Base-by-base conservation (phyloP, 1,140 invertebrate species). In the Bursaphelenchus mucronatus region DNA sequence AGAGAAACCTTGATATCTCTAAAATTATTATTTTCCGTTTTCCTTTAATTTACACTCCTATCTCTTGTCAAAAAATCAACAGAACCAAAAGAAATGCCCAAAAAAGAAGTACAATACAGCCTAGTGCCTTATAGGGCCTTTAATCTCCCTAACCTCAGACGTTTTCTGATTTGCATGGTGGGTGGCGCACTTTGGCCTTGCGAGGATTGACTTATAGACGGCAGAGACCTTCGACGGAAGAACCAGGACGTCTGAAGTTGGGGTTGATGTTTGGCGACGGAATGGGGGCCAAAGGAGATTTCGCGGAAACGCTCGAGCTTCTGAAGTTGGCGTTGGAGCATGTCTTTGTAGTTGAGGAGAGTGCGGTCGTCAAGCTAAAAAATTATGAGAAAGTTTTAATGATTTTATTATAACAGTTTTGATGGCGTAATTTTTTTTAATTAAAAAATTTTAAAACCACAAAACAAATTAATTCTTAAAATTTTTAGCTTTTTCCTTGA, bases 201-300 rank as follows among this genome's bases (percentile, higher is more conserved):
- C 7, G 30, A 30, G 30, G 30, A 30, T 30, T 30, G 30, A 30
- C 30, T 49, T n/a, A 49, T 49, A 59, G 57, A 64, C 53, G 76
- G 76, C 56, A 76, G 64, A 19, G 79, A 78, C 79, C 76, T 79
- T 64, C 76, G 63, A 13, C 76, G 66, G 76, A 78, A 78, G 65
- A 78, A 78, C 76, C 76, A 78, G 4, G 71, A 76, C 17, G 50
- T 54, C 45, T 75, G 75, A 15, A 67, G 64, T 13, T 57, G 52
- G 39, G 76, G 79, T 17, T 75, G 67, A 61, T 73, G 76, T 9
- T 71, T 71, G 10, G 79, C 76, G 30, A 78, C 74, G 15, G 76
- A 76, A 44, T 78, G 67, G 11, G 67, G 71, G 19, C 76, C 76
- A 52, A 78, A 78, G 5, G 79, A 71, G 61, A 78, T 61, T 43